Base-by-base conservation (phyloP, 1,140 invertebrate genomes). In the Diprion similis region DNA sequence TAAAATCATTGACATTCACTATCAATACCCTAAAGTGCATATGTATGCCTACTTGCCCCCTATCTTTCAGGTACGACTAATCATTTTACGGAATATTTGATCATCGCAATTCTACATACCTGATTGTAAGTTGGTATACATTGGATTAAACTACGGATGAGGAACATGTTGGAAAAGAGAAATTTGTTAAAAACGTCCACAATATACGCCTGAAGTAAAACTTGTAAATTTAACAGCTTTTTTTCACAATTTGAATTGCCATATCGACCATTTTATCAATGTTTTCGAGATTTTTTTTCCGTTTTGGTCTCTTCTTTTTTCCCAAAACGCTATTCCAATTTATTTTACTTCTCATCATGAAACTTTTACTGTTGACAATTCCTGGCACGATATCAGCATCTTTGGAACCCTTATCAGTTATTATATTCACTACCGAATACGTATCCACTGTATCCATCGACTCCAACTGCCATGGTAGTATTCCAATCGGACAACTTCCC, bases 391-490 rank as follows among this genome's bases (percentile, higher is more conserved):
- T 80, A 46, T 77, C 67, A 24, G 75, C 73, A 37, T 66, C 75
- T 8, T 72, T 66, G 2, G 68, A 46, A 37, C 74, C 77, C 74
- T 68, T 4, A 45, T 46, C 15, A 75, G 18, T 15, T 75, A 11
- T 15, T 15, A 13, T 78, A 46, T 74, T 11, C 13, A 68, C 51
- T 2, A 71, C 45, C n/a, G 68, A 10, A 0, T 77, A 17, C 18
- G 78, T 71, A 65, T 78, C 45, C 19, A 83, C 68, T 51, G 74
- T 72, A 18, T 81, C 72, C 45, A 82, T 15, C 7, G 78, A 77
- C 45, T 83, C 76, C 0, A 78, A 73, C 79, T 88, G 87, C 87
- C 86, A 88, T 1, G 87, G 87, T 46, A 89, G 70, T 72, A 85
- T 76, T 70, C 87, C 87, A 72, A 88, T 83, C 15, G 85, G 82